These are phyloP conservation scores for Brienomyrus longianalis DNA, from an alignment of 2,113 vertebrate genomes.

Conservation along the genomic window DNA sequence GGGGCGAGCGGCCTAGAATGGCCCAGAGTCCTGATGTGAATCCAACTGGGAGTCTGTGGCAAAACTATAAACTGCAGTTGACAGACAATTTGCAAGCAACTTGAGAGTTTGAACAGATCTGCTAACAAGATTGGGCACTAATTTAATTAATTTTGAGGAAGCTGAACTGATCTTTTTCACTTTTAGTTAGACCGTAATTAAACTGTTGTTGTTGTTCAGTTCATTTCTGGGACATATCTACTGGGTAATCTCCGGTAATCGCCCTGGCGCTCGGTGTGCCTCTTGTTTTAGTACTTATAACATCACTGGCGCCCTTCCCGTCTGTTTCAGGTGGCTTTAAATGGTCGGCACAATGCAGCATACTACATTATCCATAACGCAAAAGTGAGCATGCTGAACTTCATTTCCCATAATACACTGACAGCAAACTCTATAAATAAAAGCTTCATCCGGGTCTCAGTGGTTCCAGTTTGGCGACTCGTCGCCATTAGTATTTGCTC, in stretches of 20 bases:
- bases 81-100: too few relatives aligned
- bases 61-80: too few relatives aligned
- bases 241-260: neutral
- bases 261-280: neutral
- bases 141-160: neutral
- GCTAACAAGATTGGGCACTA: too few relatives aligned
- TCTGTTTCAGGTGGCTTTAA: neutral
- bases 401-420: conserved; percentile 44
- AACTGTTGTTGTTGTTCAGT: neutral
- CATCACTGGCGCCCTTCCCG: neutral
- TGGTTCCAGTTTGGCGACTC: conserved; percentile 66
- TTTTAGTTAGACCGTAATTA: neutral
- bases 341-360: neutral
- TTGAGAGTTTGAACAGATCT: too few relatives aligned
- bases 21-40: too few relatives aligned
- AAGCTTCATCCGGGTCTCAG: conserved; percentile 65
- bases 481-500: conserved; percentile 69
- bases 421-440: conserved; percentile 20
- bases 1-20: too few relatives aligned
- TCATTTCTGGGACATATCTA: neutral
- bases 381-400: conserved; percentile 11
- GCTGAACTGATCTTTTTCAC: neutral
- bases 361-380: neutral
- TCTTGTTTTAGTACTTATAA: neutral
- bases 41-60: too few relatives aligned